phyloP scores from a whole-genome alignment of 2,888 invertebrate genomes.

The Augiades crinisus region DNA sequence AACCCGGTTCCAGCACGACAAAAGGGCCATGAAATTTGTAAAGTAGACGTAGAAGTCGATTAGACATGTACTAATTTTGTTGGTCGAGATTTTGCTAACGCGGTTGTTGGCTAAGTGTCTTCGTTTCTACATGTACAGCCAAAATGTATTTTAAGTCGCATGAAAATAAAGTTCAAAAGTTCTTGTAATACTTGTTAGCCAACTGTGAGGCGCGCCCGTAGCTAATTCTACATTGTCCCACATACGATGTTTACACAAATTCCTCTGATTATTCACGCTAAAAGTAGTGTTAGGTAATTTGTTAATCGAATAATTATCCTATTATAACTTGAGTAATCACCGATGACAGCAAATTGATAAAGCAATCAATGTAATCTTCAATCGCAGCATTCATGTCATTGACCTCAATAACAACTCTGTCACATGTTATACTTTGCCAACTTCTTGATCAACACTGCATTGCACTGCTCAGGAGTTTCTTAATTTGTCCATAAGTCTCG shows the following conservation, averaged over 20 bases:
- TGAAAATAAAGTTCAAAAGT: neutral
- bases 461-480: no score
- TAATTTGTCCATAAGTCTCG: no score
- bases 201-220: conserved; percentile 5
- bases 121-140: neutral
- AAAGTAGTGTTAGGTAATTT: neutral
- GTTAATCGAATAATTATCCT: neutral
- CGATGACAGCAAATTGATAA: neutral
- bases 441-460: no score
- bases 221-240: conserved; percentile 8
- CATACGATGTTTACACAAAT: conserved; percentile 5
- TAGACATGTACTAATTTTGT: neutral
- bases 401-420: no score
- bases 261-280: neutral
- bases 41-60: neutral
- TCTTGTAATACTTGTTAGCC: neutral
- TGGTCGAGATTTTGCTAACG: neutral
- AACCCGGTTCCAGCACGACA: no score
- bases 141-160: neutral
- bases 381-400: neutral
- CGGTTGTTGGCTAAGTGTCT: no score
- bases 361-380: neutral
- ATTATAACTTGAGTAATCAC: neutral
- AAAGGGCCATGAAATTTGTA: neutral
- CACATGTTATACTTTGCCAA: no score